phyloP scores from a whole-genome alignment of 2,113 vertebrate species.

The Hemicordylus capensis region DNA sequence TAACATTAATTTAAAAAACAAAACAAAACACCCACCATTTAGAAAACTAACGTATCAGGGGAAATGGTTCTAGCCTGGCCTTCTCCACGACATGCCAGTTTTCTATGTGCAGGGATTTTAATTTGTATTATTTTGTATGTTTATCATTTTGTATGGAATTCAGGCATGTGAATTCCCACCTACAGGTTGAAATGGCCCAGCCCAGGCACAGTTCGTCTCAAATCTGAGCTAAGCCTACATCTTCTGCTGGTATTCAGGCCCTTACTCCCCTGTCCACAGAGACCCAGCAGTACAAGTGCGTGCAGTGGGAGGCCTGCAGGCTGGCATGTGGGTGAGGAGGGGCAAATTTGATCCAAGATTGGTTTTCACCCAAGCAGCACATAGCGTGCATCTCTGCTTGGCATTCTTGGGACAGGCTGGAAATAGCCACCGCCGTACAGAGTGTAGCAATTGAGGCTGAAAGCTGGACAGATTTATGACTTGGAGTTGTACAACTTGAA shows the following conservation, averaged over 20 bases:
- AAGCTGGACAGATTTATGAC: background rate
- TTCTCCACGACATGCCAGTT: background rate
- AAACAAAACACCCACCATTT: no score
- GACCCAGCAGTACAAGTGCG: conserved; percentile 5
- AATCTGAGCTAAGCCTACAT: background rate
- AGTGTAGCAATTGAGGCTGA: conserved; percentile 32
- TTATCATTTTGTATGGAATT: background rate
- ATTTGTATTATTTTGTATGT: no score
- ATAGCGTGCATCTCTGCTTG: conserved; percentile 48
- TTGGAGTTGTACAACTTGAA: background rate
- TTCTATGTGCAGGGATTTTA: background rate
- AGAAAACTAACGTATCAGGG: background rate
- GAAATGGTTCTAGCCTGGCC: background rate
- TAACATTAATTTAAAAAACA: no score
- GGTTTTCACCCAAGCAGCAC: conserved; percentile 72
- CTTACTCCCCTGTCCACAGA: background rate
- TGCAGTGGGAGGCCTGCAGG: conserved; percentile 1
- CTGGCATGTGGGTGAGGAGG: conserved; percentile 15
- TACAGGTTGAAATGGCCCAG: background rate
- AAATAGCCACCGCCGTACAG: conserved; percentile 63
- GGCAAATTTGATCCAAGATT: conserved; percentile 34
- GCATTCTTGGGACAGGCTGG: conserved; percentile 55
- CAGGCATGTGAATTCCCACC: background rate
- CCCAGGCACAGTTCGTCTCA: background rate
- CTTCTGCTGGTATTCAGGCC: background rate